Percentiles rank a stretch among this genome's conserved stretches.
Evolutionary conservation across 2,888 invertebrate genomes (phyloP).

Genomic region (Drosophila fulvimacula): DNA sequence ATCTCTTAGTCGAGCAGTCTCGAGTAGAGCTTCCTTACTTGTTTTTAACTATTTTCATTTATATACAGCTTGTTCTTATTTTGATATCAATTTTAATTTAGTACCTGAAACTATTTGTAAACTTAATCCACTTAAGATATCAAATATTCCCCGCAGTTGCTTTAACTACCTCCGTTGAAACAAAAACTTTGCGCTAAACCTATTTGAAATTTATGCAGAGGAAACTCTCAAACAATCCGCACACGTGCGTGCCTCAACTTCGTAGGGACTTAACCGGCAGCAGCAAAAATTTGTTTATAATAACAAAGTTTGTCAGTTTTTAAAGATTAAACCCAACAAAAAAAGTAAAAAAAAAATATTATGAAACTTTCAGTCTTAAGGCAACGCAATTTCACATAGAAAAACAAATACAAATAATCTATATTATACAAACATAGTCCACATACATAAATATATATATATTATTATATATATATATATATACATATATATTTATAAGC

Average conservation of each 20-base stretch:
- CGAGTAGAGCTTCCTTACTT: too few relatives aligned
- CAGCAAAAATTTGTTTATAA: constrained; percentile 19
- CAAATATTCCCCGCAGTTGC: neutral
- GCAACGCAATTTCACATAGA: constrained; percentile 9
- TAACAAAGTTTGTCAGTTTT: constrained; percentile 21
- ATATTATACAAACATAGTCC: constrained; percentile 10
- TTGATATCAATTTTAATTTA: neutral
- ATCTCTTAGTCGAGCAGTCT: too few relatives aligned
- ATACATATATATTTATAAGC: constrained; percentile 11
- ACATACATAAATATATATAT: neutral
- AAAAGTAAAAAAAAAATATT: neutral
- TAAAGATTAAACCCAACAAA: constrained; percentile 2
- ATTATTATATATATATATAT: constrained; percentile 6
- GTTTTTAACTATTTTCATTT: too few relatives aligned
- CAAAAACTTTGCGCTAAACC: constrained; percentile 13
- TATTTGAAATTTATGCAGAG: constrained; percentile 41
- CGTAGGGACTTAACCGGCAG: constrained; percentile 8
- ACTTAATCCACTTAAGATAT: neutral
- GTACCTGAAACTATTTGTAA: neutral
- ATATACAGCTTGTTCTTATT: too few relatives aligned
- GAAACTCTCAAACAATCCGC: constrained; percentile 31
- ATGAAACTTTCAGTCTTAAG: constrained; percentile 4
- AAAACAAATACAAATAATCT: constrained; percentile 26
- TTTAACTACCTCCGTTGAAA: constrained; percentile 1
- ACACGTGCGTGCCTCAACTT: constrained; percentile 33